Conservation (phyloP, 64 coral and sea anemone genomes). For the Montipora foliosa region DNA sequence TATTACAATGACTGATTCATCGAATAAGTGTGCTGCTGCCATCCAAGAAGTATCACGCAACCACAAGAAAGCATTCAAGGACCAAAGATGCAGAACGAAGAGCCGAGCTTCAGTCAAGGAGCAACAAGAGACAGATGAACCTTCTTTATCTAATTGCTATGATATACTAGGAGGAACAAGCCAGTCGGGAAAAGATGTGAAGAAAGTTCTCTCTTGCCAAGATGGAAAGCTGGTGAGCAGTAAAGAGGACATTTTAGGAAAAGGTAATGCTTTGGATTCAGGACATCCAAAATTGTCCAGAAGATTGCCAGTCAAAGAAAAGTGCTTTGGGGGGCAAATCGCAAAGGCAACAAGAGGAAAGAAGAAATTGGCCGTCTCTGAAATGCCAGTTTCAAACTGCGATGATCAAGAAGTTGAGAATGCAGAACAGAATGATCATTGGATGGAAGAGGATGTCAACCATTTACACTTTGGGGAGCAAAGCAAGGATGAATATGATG, state of each 20-base stretch:
- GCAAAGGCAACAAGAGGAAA: neutral
- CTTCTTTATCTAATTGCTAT: neutral
- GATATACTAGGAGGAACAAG: neutral
- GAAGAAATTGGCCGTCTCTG: neutral
- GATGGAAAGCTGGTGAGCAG: neutral
- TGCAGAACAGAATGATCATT: neutral
- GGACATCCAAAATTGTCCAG: neutral
- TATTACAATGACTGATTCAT: neutral
- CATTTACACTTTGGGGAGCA: neutral
- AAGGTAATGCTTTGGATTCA: neutral
- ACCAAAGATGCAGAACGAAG: neutral
- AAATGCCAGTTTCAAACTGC: neutral
- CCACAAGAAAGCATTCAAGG: neutral
- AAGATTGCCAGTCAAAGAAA: neutral
- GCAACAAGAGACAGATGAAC: neutral
- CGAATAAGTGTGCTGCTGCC: conserved; percentile 18
- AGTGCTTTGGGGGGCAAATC: conserved; percentile 28
- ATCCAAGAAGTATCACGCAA: neutral
- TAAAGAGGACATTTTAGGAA: neutral
- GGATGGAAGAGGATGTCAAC: neutral
- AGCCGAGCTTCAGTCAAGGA: neutral
- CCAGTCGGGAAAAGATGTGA: neutral
- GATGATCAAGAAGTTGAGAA: neutral
- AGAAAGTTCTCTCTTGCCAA: neutral
- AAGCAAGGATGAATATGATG: neutral